These are phyloP conservation scores for Drosophila recens DNA, from an alignment of 2,888 invertebrate genomes.

Conservation along the genomic window DNA sequence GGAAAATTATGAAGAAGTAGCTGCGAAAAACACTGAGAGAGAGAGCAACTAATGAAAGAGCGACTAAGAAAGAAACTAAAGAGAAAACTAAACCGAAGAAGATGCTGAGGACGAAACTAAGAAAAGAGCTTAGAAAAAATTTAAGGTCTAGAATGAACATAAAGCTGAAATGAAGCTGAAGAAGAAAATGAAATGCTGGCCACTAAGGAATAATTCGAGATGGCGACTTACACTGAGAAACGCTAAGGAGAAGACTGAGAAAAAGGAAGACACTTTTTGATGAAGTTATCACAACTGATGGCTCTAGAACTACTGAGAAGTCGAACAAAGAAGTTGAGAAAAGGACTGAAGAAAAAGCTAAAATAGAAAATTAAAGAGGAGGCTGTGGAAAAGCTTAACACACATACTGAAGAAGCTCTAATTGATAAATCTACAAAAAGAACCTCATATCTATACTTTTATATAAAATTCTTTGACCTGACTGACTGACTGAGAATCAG, in stretches of 20 bases:
- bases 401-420: background rate
- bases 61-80: background rate
- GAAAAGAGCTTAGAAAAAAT: background rate
- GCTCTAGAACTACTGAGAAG: too few relatives aligned
- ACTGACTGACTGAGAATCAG: too few relatives aligned
- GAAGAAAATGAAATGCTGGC: background rate
- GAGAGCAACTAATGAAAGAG: background rate
- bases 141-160: background rate
- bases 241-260: background rate
- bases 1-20: too few relatives aligned
- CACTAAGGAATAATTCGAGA: background rate
- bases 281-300: too few relatives aligned
- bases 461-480: too few relatives aligned
- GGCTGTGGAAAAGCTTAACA: too few relatives aligned
- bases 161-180: background rate
- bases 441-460: background rate
- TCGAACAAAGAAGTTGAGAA: too few relatives aligned
- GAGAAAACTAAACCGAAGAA: background rate
- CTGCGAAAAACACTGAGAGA: background rate
- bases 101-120: background rate
- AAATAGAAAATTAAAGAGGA: too few relatives aligned
- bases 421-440: background rate
- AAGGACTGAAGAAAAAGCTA: too few relatives aligned
- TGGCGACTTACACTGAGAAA: background rate
- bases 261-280: too few relatives aligned